Percentiles rank a stretch among this genome's conserved stretches.
Evolutionary conservation across 2,888 invertebrate genomes (phyloP).

Genomic region (Cactoblastis cactorum): DNA sequence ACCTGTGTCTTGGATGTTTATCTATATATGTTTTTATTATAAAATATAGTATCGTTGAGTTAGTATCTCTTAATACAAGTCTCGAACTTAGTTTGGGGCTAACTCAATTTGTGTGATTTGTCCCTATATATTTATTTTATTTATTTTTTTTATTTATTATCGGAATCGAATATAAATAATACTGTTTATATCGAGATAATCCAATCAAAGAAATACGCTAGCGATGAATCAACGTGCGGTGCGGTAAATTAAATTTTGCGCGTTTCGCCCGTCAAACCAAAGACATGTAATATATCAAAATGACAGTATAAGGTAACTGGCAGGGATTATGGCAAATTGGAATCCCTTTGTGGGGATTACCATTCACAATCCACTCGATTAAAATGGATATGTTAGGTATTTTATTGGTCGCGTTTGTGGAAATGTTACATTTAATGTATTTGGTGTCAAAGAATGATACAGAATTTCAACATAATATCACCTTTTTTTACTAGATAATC

Average conservation of each 20-base stretch:
- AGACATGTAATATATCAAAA: conserved; percentile 11
- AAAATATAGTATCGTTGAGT: too few species aligned
- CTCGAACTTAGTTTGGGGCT: too few species aligned
- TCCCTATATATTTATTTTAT: too few species aligned
- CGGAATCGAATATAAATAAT: too few species aligned
- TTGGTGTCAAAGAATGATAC: neutral
- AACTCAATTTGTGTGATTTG: too few species aligned
- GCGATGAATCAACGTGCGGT: neutral
- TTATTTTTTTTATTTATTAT: too few species aligned
- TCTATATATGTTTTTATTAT: too few species aligned
- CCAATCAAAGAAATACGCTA: neutral
- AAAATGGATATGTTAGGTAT: conserved; percentile 2
- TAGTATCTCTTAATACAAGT: too few species aligned
- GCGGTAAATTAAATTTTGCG: conserved; percentile 7
- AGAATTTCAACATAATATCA: neutral
- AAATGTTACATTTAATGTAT: neutral
- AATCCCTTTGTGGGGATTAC: conserved; percentile 12
- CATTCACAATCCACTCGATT: conserved; percentile 8
- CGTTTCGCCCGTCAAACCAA: conserved; percentile 9
- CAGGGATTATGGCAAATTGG: conserved; percentile 10
- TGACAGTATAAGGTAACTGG: conserved; percentile 1
- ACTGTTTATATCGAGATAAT: too few species aligned
- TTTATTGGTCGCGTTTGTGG: neutral
- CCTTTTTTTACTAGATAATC: too few species aligned
- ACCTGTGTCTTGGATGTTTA: too few species aligned